Evolutionary conservation across 1,140 invertebrate species (phyloP).

Genomic region (Sycophila sp.): DNA sequence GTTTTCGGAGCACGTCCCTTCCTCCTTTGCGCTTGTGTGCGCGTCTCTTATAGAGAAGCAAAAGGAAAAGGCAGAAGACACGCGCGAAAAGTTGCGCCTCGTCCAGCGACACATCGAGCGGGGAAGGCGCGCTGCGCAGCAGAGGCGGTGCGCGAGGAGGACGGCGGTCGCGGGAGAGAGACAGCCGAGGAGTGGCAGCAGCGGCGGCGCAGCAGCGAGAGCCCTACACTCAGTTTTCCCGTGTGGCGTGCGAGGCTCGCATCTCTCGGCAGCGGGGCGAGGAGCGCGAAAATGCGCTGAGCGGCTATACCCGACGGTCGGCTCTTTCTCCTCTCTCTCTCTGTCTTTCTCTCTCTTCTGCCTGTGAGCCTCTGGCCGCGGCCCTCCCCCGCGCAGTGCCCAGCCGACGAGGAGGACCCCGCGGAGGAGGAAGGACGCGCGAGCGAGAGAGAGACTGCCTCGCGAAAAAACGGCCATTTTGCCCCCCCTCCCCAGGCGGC

Average conservation of each 20-base stretch:
- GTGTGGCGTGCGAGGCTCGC: too few relatives aligned
- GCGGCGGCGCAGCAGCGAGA: neutral
- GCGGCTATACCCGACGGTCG: too few relatives aligned
- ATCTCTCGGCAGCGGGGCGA: neutral
- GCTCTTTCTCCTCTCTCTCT: too few relatives aligned
- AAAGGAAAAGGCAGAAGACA: too few relatives aligned
- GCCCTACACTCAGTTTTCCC: too few relatives aligned
- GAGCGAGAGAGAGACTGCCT: neutral
- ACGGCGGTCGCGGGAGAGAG: neutral
- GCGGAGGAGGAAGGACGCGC: neutral
- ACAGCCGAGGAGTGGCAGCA: neutral
- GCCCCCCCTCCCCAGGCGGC: neutral
- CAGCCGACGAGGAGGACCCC: neutral
- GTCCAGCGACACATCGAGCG: too few relatives aligned
- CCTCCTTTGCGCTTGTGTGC: too few relatives aligned
- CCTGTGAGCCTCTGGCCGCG: neutral
- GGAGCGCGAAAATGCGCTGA: conserved; percentile 18
- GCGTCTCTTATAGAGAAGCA: too few relatives aligned
- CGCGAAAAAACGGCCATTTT: conserved; percentile 34
- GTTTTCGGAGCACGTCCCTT: too few relatives aligned
- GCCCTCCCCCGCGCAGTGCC: neutral
- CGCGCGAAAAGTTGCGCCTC: too few relatives aligned
- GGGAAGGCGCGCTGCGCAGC: too few relatives aligned
- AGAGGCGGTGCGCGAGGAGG: too few relatives aligned
- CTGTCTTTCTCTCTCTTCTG: neutral